Percentiles rank a stretch among this genome's conserved stretches.
Evolutionary conservation across 2,113 vertebrate species (phyloP).

Genomic region (Dasyprocta punctata): DNA sequence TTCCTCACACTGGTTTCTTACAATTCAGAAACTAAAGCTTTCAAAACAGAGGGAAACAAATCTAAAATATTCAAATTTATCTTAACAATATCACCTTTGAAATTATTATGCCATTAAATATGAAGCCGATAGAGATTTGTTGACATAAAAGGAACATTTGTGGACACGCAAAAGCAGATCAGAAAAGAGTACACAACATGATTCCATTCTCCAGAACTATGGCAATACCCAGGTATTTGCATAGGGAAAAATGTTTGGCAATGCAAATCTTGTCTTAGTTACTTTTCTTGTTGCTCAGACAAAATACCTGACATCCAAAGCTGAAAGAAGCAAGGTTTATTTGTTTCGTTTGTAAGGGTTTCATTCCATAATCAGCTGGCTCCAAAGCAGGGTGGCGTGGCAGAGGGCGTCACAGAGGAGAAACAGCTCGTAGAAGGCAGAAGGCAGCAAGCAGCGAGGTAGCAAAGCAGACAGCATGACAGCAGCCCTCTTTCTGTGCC

Average conservation of each 20-base stretch:
- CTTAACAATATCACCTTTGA: constrained; percentile 40
- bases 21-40: neutral
- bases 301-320: neutral
- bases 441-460: too few species aligned
- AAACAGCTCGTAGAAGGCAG: neutral
- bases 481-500: neutral
- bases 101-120: constrained; percentile 19
- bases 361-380: neutral
- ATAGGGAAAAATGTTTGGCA: neutral
- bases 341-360: neutral
- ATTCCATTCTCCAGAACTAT: neutral
- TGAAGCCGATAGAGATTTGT: neutral
- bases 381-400: neutral
- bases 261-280: neutral
- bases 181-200: neutral
- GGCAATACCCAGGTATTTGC: neutral
- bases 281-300: neutral
- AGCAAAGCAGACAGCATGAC: neutral
- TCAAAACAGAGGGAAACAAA: neutral
- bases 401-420: neutral
- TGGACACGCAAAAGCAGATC: constrained; percentile 18
- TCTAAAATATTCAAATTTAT: constrained; percentile 28
- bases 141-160: neutral
- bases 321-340: neutral
- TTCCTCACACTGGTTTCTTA: neutral